Base-by-base conservation (phyloP, 2,888 invertebrate genomes). In the Parelbella ahira region DNA sequence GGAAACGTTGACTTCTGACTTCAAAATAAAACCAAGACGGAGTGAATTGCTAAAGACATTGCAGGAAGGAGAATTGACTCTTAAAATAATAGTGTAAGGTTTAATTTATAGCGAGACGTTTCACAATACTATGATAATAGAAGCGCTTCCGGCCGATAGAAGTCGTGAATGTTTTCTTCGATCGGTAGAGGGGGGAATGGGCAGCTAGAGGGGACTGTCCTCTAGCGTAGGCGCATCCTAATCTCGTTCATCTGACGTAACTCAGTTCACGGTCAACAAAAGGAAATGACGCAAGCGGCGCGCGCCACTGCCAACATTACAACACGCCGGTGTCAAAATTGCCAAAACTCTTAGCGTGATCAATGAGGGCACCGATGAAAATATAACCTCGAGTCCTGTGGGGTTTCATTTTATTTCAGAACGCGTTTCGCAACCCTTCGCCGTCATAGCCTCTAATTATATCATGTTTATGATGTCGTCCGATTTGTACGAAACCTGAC, bases 211-310 rank as follows among this genome's bases (percentile, higher is more conserved):
- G 62, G 67, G 60, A 66, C 54, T 63, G 69, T 66, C 65, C 67
- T 66, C 65, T 64, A 60, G 51, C 54, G 71, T 77, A 72, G 71
- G 72, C 70, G 70, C 79, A 73, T 79, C 76, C 74, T 71, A 73
- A 77, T 73, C 68, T 73, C 65, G 63, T 13, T 39, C 27, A 28
- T 54, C 63, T 82, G 82, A 86, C 83, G 84, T 84, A 78, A 84
- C 76, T 45, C 65, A 54, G 83, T 84, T 86, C 87, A 86, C 78
- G 87, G 87, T 78, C 87, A 79, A 52, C 72, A 57, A 70, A 68
- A 86, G 86, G 87, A 87, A 84, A 81, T 86, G 86, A 87, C 86
- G 84, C 83, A 82, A 81, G 63, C 70, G 57, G 59, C 58, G 56
- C 63, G 63, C 62, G 64, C 61, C 3, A 15, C 15, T 73, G 73